Evolutionary conservation across 2,888 invertebrate genomes (phyloP).

Genomic region (Diaprepes abbreviatus): DNA sequence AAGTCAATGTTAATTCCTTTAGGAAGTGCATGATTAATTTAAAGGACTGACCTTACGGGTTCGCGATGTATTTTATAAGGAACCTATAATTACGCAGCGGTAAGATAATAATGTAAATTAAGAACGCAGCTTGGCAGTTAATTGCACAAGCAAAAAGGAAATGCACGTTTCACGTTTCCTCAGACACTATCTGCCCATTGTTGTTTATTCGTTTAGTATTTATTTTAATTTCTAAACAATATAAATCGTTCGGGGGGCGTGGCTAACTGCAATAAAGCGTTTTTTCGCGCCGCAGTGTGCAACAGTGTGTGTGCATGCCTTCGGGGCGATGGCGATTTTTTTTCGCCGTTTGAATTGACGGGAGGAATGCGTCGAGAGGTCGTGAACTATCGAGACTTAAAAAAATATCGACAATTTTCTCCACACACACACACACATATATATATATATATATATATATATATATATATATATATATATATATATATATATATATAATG

Average conservation of each 20-base stretch:
- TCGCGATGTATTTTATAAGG: constrained; percentile 1
- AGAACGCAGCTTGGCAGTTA: constrained; percentile 41
- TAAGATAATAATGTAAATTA: constrained; percentile 31
- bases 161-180: constrained; percentile 46
- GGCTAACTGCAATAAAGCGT: constrained; percentile 37
- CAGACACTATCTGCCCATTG: constrained; percentile 43
- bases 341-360: constrained; percentile 21
- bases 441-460: no score
- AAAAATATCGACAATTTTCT: not conserved
- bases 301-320: constrained; percentile 36
- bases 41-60: not conserved
- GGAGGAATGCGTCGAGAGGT: constrained; percentile 10
- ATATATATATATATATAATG: no score
- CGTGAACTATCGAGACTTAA: constrained; percentile 14
- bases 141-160: constrained; percentile 42
- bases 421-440: no score
- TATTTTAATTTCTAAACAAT: constrained; percentile 48
- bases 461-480: no score
- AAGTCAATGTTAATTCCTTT: not conserved
- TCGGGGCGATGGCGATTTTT: constrained; percentile 18
- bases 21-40: constrained; percentile 5
- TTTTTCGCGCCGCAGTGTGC: constrained; percentile 33
- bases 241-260: constrained; percentile 44
- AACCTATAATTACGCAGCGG: constrained; percentile 29
- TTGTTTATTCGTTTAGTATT: constrained; percentile 44